These are phyloP conservation scores for Lymantria dispar DNA, from an alignment of 2,888 invertebrate genomes.

Conservation along the genomic window DNA sequence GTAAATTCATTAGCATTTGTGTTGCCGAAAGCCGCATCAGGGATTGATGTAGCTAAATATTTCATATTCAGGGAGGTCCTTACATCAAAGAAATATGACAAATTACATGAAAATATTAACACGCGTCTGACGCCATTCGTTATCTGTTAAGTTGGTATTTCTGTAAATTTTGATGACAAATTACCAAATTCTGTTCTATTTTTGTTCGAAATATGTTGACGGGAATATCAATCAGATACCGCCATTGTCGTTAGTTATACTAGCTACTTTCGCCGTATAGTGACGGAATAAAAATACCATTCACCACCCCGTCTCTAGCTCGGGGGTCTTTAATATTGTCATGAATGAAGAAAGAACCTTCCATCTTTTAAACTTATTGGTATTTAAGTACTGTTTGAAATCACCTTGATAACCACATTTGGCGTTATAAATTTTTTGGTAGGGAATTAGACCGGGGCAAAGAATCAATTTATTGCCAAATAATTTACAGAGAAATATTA, in stretches of 20 bases:
- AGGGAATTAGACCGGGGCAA: too few species aligned
- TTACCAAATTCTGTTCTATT: neutral
- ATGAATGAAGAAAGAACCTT: too few species aligned
- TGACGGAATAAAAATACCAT: too few species aligned
- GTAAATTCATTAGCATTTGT: neutral
- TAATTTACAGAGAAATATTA: too few species aligned
- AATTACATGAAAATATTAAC: constrained; percentile 37
- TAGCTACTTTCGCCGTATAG: neutral
- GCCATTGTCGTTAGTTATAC: neutral
- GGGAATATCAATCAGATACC: neutral
- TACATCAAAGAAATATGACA: constrained; percentile 34
- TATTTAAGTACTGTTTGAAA: too few species aligned
- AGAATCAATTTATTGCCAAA: too few species aligned
- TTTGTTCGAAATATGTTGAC: neutral
- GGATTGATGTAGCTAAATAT: constrained; percentile 22
- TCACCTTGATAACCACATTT: too few species aligned
- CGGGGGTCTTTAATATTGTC: too few species aligned
- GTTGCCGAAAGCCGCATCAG: neutral
- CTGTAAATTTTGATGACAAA: constrained; percentile 8
- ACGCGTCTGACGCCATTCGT: constrained; percentile 25
- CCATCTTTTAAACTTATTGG: too few species aligned
- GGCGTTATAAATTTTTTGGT: too few species aligned
- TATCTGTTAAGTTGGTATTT: constrained; percentile 22
- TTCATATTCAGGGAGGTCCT: constrained; percentile 27
- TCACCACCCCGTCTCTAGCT: too few species aligned